These are phyloP conservation scores for Panzeria rudis DNA, from an alignment of 2,888 invertebrate genomes.

Conservation along the genomic window DNA sequence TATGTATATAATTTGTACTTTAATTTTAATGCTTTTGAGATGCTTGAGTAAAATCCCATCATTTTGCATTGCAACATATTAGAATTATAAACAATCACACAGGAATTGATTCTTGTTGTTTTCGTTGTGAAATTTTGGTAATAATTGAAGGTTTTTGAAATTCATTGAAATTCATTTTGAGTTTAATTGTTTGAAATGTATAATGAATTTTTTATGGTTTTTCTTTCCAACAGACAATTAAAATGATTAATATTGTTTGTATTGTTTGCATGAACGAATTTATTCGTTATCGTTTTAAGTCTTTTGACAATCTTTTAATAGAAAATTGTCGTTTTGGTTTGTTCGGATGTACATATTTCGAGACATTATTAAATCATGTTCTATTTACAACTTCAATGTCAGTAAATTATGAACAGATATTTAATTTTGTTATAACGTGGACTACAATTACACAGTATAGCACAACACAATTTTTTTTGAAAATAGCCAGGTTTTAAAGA, in stretches of 20 bases:
- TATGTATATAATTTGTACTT: too few relatives aligned
- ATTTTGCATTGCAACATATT: not conserved
- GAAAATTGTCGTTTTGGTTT: slow-evolving; percentile 12
- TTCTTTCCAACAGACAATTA: slow-evolving; percentile 3
- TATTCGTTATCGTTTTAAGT: slow-evolving; percentile 5
- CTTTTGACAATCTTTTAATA: slow-evolving; percentile 2
- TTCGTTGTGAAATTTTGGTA: not conserved
- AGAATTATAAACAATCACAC: not conserved
- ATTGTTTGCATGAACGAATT: not conserved
- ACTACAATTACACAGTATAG: too few relatives aligned
- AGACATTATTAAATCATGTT: slow-evolving; percentile 29
- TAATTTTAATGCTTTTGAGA: not conserved
- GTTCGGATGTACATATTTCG: not conserved
- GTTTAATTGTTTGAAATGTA: slow-evolving; percentile 2
- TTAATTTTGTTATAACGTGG: slow-evolving; percentile 3
- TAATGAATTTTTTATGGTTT: not conserved
- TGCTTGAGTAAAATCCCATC: not conserved
- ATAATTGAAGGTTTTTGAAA: not conserved
- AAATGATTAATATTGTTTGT: slow-evolving; percentile 29
- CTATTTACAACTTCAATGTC: not conserved
- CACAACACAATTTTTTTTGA: too few relatives aligned
- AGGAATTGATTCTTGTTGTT: not conserved
- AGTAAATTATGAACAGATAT: not conserved
- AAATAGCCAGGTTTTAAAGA: too few relatives aligned
- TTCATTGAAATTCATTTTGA: not conserved